phyloP scores from a whole-genome alignment of 2,888 invertebrate species.

The Megamerina dolium region DNA sequence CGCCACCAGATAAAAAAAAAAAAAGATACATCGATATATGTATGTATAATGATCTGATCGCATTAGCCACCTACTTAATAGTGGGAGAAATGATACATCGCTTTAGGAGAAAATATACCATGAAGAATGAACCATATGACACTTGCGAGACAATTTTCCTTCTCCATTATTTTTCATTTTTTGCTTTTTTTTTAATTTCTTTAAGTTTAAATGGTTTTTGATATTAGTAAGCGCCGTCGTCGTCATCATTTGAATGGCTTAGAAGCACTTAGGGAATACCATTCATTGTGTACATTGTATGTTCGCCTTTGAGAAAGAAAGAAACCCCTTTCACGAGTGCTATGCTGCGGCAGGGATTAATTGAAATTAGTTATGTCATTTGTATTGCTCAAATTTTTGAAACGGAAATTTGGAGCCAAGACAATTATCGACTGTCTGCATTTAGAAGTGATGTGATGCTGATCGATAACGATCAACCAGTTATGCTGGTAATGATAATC shows the following conservation, averaged over 20 bases:
- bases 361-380: conserved; percentile 14
- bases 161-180: too few relatives aligned
- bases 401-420: conserved; percentile 36
- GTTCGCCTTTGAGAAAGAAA: neutral
- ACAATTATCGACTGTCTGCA: conserved; percentile 32
- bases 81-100: too few relatives aligned
- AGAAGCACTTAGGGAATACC: neutral
- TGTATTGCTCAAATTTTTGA: neutral
- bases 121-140: too few relatives aligned
- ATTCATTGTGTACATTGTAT: too few relatives aligned
- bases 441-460: conserved; percentile 4
- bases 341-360: conserved; percentile 16
- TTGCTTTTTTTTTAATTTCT: too few relatives aligned
- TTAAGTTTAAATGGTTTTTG: too few relatives aligned
- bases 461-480: too few relatives aligned
- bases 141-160: too few relatives aligned
- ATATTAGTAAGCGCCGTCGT: conserved; percentile 12
- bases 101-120: too few relatives aligned
- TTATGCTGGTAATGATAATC: too few relatives aligned
- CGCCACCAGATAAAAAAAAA: too few relatives aligned
- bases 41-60: conserved; percentile 13
- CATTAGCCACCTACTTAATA: conserved; percentile 20
- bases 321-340: neutral
- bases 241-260: neutral
- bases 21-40: neutral